These are phyloP conservation scores for Dichetophora obliterata DNA, from an alignment of 2,888 invertebrate genomes.

Conservation along the genomic window DNA sequence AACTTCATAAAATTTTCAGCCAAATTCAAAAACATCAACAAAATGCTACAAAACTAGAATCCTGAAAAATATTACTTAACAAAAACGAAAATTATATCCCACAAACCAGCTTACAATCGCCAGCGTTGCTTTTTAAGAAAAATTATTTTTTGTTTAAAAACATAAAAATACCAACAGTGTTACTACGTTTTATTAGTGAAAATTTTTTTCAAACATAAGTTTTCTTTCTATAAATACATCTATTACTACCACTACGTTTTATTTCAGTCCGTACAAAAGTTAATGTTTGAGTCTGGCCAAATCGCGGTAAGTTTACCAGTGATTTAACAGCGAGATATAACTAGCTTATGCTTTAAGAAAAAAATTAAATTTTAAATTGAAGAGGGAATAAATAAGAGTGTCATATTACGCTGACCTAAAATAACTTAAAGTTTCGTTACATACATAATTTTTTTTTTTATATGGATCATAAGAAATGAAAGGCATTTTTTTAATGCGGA, in stretches of 20 bases:
- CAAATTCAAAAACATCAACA: background rate
- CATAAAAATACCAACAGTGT: background rate
- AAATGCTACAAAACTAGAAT: background rate
- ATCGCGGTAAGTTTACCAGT: slow-evolving; percentile 61
- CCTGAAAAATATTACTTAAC: background rate
- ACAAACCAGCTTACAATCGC: slow-evolving; percentile 55
- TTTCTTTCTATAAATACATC: slow-evolving; percentile 3
- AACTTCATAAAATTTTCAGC: background rate
- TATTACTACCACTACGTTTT: slow-evolving; percentile 18
- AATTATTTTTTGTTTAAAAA: background rate
- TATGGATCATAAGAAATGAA: no score
- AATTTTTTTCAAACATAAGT: background rate
- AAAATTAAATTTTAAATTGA: no score
- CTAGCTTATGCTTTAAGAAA: no score
- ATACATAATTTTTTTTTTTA: no score
- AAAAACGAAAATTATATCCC: slow-evolving; percentile 30
- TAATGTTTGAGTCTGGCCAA: slow-evolving; percentile 67
- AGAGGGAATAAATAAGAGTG: no score
- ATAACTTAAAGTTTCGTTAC: no score
- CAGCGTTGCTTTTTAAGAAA: slow-evolving; percentile 33
- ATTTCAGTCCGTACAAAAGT: slow-evolving; percentile 67
- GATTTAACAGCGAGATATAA: no score
- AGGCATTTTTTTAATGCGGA: no score
- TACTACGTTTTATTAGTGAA: background rate
- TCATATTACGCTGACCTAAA: no score